Percentiles rank a stretch among this genome's conserved stretches.
phyloP scores from a whole-genome alignment of 2,888 invertebrate genomes.

The Nephrotoma appendiculata region DNA sequence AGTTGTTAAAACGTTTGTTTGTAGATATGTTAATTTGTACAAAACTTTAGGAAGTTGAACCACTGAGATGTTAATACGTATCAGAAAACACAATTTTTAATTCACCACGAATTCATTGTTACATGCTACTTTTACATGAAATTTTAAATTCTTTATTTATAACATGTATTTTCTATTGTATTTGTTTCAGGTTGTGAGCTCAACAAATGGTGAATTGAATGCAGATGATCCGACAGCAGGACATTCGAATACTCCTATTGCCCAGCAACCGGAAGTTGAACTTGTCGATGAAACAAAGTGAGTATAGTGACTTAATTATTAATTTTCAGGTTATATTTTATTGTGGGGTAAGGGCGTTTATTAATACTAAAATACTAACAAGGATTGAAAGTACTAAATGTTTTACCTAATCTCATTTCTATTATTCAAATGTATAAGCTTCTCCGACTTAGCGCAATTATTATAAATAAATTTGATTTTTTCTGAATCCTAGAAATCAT shows the following conservation, averaged over 20 bases:
- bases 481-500: too few species aligned
- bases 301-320: conserved; percentile 33
- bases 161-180: conserved; percentile 3
- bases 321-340: conserved; percentile 21
- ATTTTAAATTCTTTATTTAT: neutral
- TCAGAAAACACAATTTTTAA: too few species aligned
- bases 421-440: too few species aligned
- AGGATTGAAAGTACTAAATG: too few species aligned
- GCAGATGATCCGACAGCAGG: conserved; percentile 93
- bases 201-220: conserved; percentile 90
- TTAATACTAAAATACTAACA: too few species aligned
- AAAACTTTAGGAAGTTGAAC: neutral
- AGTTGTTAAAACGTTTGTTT: neutral
- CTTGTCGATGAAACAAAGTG: conserved; percentile 96
- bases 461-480: too few species aligned
- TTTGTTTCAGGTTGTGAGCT: conserved; percentile 75
- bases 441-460: too few species aligned
- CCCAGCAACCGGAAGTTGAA: conserved; percentile 86
- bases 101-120: too few species aligned
- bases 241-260: conserved; percentile 94
- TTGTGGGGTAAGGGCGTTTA: too few species aligned
- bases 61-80: neutral
- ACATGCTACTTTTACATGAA: too few species aligned
- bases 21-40: neutral
- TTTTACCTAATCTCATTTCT: too few species aligned